Base-by-base conservation (phyloP, 2,113 vertebrate genomes). In the Thamnophis sirtalis region DNA sequence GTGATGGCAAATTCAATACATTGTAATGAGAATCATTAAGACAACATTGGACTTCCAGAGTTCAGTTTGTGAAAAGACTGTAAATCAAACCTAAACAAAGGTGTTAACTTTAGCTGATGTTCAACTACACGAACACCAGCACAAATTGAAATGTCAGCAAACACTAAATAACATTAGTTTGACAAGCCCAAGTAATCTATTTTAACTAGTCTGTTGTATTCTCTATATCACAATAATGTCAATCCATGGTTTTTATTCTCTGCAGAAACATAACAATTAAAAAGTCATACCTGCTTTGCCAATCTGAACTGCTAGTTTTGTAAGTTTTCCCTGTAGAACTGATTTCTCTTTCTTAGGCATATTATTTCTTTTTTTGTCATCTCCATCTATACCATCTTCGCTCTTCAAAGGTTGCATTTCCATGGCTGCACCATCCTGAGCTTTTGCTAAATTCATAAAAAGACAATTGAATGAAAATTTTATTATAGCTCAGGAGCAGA, bases 341-440 rank as follows among this genome's bases (percentile, higher is more conserved):
- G 99, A 99, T 96, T 99, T 99, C 94, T 99, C 99, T 95, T 99
- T 99, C 97, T 99, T 99, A 96, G 98, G 97, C 97, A 99, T 94
- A 95, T 98, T 99, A 96, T 98, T 53, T 98, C 99, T 99, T 96
- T 98, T 99, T 96, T 99, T 99, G 96, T 99, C 99, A 93, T 99
- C 99, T 55, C 98, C 98, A 86, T 99, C 99, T 17, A 93, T 98
- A 90, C 98, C 98, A 91, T 99, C 99, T 22, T 99, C 99, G 91
- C 98, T 99, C 97, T 99, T 99, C 92, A 99, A 96, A 13, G 99
- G 99, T 73, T 99, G 99, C 99, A 99, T 99, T 98, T 99, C 99
- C 99, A 99, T 99, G 51, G 99, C 99, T 91, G 99, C 99, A 56
- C 99, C 99, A 95, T 99, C 99, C 95, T 99, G 99, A 93, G 99